Base-by-base conservation (phyloP, 2,113 vertebrate species). In the Myxocyprinus asiaticus region DNA sequence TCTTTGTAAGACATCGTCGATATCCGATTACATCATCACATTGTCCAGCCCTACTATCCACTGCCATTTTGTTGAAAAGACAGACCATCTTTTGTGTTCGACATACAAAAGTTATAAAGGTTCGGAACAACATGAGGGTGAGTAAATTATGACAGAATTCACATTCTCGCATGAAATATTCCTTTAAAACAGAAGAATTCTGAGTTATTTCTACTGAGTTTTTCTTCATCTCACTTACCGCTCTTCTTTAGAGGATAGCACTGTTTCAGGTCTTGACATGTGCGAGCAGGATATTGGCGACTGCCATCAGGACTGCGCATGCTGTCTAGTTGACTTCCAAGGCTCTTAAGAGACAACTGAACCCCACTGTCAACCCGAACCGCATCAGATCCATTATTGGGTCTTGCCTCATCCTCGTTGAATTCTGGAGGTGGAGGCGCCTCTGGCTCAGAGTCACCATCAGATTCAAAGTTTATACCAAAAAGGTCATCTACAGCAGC, bases 221-320 rank as follows among this genome's bases (percentile, higher is more conserved):
- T 48, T 9, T 48, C 10, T 10, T 2, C 45, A 0, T 43, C 7
- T 47, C 63, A 90, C 95, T 51, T 68, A 99, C 98, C 96, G 0
- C 94, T 98, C 63, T 86, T 92, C 82, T 98, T 98, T 53, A 93
- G 89, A 0, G 97, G 94, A 86, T 98, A 94, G 87, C 96, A 98
- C 81, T 94, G 92, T 79, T 90, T 96, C 78, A 99, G 90, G 88
- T 99, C 97, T 59, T 96, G 95, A 68, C 98, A 99, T 9, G 95
- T 98, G 10, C 96, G 94, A 0, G 96, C 96, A 0, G 98, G 98
- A 81, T 97, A 95, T 17, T 92, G 94, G 85, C 78, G 95, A 63
- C 94, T 97, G 47, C 98, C 98, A 0, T 99, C 98, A 0, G 97
- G 96, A 63, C 94, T 96, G 43, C 94, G 96, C 87, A 99, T 94